Evolutionary conservation across 2,113 vertebrate species (phyloP).

Genomic region (Guaruba guarouba): DNA sequence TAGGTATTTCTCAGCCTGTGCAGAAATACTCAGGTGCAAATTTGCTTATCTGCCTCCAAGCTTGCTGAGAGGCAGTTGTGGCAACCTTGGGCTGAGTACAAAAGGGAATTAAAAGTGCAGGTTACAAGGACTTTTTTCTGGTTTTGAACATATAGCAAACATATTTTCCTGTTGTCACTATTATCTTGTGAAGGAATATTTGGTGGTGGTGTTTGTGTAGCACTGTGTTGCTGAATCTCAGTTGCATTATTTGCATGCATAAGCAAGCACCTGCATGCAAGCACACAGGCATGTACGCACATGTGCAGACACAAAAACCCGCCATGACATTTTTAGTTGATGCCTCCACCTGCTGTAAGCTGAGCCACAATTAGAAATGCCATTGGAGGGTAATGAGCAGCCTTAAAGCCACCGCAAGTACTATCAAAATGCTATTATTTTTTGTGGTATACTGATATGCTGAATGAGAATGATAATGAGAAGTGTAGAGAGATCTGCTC

Average conservation of each 20-base stretch:
- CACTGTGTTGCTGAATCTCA: not conserved
- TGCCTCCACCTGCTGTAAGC: not conserved
- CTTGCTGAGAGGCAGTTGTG: not conserved
- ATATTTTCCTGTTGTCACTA: not conserved
- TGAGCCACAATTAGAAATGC: not conserved
- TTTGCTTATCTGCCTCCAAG: not conserved
- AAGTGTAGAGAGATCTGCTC: not conserved
- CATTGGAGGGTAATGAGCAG: not conserved
- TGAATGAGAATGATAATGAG: not conserved
- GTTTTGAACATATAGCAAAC: not conserved
- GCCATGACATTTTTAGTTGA: not conserved
- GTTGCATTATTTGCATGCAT: not conserved
- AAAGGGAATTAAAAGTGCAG: not conserved
- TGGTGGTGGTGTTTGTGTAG: not conserved
- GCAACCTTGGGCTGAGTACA: not conserved
- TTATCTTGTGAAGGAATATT: not conserved
- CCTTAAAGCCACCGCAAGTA: not conserved
- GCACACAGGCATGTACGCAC: fast-evolving
- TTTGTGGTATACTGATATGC: not conserved
- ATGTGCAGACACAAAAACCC: not conserved
- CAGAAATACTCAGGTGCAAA: not conserved
- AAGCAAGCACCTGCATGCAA: no score
- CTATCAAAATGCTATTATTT: not conserved
- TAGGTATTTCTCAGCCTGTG: not conserved
- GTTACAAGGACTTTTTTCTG: not conserved